Percentiles rank a stretch among this genome's conserved stretches.
These are phyloP conservation scores for Xanthia togata DNA, from an alignment of 2,888 invertebrate genomes.

Conservation along the genomic window DNA sequence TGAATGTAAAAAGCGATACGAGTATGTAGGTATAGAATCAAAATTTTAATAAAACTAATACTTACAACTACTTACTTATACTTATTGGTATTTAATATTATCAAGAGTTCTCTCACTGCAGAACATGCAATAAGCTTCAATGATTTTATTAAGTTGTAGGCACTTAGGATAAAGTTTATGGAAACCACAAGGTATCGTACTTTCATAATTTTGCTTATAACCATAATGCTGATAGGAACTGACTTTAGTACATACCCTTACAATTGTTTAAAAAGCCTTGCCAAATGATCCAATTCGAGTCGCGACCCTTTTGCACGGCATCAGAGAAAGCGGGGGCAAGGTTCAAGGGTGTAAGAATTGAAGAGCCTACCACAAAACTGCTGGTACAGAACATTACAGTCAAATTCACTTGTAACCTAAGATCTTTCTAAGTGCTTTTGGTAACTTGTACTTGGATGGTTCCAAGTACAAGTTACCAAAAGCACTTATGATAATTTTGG, in stretches of 20 bases:
- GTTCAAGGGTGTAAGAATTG: constrained; percentile 22
- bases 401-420: constrained; percentile 8
- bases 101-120: neutral
- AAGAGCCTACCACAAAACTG: constrained; percentile 1
- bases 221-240: neutral
- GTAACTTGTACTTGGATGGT: too few relatives aligned
- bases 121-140: neutral
- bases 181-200: neutral
- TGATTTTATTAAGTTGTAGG: neutral
- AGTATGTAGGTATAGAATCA: neutral
- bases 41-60: too few relatives aligned
- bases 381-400: neutral
- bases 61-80: too few relatives aligned
- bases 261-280: neutral
- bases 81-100: neutral
- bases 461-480: constrained; percentile 29
- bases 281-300: neutral
- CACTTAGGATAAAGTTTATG: neutral
- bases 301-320: neutral
- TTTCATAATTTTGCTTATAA: constrained; percentile 4
- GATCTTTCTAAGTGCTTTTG: constrained; percentile 19
- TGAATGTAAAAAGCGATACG: neutral
- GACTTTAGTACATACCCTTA: neutral
- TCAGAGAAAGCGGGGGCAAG: neutral
- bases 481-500: constrained; percentile 29